phyloP scores from a whole-genome alignment of 2,888 invertebrate genomes.

The Drosophila anomelani region DNA sequence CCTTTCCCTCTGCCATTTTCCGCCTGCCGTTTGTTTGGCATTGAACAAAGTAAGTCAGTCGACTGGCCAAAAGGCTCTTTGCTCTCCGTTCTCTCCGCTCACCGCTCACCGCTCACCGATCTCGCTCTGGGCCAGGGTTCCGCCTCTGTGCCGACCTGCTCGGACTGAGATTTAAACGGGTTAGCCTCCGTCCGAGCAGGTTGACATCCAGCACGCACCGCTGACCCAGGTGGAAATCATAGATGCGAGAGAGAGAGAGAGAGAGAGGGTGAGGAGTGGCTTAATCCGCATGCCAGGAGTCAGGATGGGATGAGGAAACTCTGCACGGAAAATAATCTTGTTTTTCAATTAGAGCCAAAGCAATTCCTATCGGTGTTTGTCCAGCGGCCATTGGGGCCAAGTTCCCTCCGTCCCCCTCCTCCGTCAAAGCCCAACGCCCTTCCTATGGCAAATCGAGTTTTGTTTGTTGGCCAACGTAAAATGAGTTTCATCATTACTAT shows the following conservation, averaged over 20 bases:
- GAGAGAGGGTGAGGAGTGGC: neutral
- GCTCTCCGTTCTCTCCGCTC: neutral
- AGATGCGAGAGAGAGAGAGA: neutral
- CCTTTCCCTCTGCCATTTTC: conserved; percentile 15
- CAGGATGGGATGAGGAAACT: conserved; percentile 3
- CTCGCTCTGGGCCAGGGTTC: neutral
- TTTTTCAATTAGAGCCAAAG: conserved; percentile 13
- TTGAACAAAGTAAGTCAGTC: conserved; percentile 66
- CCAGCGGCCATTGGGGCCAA: conserved; percentile 8
- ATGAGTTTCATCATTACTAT: conserved; percentile 1
- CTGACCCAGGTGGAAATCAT: conserved; percentile 34
- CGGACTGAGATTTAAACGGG: conserved; percentile 46
- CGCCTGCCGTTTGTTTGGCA: conserved; percentile 16
- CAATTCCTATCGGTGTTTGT: conserved; percentile 19
- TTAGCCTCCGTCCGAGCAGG: conserved; percentile 46
- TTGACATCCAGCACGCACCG: conserved; percentile 45
- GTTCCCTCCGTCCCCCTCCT: neutral
- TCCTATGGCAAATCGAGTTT: neutral
- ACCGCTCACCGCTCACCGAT: neutral
- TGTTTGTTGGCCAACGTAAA: neutral
- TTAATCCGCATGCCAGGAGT: conserved; percentile 34
- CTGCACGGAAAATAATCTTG: conserved; percentile 13
- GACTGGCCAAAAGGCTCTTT: conserved; percentile 60
- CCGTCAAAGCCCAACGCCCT: no score
- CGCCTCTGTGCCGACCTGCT: neutral